These are phyloP conservation scores for Leptonema lineaticorne DNA, from an alignment of 1,140 invertebrate species.

Conservation along the genomic window DNA sequence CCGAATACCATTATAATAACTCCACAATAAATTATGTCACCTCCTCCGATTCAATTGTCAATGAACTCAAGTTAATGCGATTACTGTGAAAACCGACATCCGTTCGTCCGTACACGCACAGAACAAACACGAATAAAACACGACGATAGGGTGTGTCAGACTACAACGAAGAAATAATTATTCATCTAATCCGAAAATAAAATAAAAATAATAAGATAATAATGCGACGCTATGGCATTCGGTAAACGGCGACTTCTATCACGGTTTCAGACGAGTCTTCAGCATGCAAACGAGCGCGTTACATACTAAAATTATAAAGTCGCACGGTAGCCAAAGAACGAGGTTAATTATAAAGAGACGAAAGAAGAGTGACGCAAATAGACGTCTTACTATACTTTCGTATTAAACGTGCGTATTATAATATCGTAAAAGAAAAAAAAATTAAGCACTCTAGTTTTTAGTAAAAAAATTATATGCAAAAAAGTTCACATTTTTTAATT, in stretches of 20 bases:
- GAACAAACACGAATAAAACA: too few species aligned
- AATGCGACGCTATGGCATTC: too few species aligned
- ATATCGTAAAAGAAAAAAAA: not conserved
- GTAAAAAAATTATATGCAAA: too few species aligned
- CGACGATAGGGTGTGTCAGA: not conserved
- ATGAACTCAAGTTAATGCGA: slow-evolving; percentile 5
- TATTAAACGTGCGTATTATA: not conserved
- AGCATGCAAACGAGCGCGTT: too few species aligned
- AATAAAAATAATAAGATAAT: too few species aligned
- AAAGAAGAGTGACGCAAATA: not conserved
- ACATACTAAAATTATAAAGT: not conserved
- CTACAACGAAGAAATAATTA: not conserved
- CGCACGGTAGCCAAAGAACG: slow-evolving; percentile 1
- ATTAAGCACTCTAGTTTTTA: too few species aligned
- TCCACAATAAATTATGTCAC: not conserved
- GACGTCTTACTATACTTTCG: not conserved
- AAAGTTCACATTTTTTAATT: too few species aligned
- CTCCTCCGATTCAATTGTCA: slow-evolving; percentile 12
- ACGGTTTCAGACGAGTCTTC: too few species aligned
- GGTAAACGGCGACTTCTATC: not conserved
- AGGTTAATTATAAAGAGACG: slow-evolving; percentile 1
- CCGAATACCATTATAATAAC: not conserved
- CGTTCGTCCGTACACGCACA: too few species aligned
- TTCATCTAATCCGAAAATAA: not conserved
- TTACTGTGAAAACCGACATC: slow-evolving; percentile 2